Evolutionary conservation across 1,140 invertebrate species (phyloP), one percentile per base, ranked within the genome.

Genomic region (Ips typographus): DNA sequence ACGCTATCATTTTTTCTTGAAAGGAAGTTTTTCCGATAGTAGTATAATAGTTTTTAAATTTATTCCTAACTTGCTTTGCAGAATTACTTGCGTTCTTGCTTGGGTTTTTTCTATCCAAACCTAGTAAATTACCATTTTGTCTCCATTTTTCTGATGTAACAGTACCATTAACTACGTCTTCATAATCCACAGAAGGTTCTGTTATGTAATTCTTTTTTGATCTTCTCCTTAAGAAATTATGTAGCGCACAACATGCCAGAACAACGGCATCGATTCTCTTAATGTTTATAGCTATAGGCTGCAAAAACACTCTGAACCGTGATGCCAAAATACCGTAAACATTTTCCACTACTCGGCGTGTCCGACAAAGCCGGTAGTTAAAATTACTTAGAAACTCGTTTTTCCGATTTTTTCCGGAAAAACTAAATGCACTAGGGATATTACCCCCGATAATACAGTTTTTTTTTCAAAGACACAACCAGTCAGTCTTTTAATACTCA

Each of bases 251-350:
- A 62, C 68, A 67, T 43, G 69, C 61, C 4, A 68, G 22, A 62
- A 71, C 70, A 3, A 72, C 57, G n/a, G 4, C 51, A 44, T 72
- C 70, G 6, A 53, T 51, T 8, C 22, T 59, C 40, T 65, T 41
- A 40, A 69, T 8, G 1, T 66, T 63, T 40, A 72, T 51, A 67
- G 57, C 58, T 37, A 70, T 71, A 37, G 2, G 36, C 7, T 58
- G 77, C n/a, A 75, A 68, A 67, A 81, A 81, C 41, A 82, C 72
- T 56, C 77, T 38, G 73, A 79, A 82, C 56, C 72, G 65, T 7
- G 73, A 44, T 8, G 75, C 75, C 49, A 84, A 60, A 44, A 84
- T 82, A 1, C 81, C 82, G 76, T 84, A 84, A 1, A 76, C 76
- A 76, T 22, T 22, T 22, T 22, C 22, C 22, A 22, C 22, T 22